phyloP scores from a whole-genome alignment of 2,888 invertebrate species.

The Folsomia manolachei region DNA sequence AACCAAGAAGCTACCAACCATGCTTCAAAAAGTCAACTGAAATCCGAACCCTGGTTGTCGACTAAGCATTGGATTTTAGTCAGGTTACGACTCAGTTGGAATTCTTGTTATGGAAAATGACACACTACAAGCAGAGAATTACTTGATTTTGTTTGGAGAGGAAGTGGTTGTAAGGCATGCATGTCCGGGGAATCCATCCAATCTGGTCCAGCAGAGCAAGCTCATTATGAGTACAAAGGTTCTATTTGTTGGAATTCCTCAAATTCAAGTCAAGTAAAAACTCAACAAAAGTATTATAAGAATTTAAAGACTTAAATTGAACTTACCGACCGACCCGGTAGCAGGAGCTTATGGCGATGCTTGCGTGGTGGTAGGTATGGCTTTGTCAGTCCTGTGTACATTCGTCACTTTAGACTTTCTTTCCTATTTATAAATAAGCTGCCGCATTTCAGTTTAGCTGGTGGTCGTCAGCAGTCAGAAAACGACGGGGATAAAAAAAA shows the following conservation, averaged over 20 bases:
- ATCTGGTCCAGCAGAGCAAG: not conserved
- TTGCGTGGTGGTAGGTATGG: conserved; percentile 7
- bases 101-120: conserved; percentile 10
- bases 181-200: not conserved
- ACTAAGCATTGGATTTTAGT: not conserved
- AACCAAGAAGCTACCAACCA: too few relatives aligned
- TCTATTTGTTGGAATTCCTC: conserved; percentile 19
- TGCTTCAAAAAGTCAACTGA: not conserved
- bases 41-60: not conserved
- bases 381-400: too few relatives aligned
- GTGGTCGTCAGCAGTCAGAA: not conserved
- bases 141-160: conserved; percentile 12
- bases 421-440: too few relatives aligned
- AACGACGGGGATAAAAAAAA: not conserved
- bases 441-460: not conserved
- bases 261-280: too few relatives aligned
- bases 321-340: not conserved
- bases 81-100: not conserved
- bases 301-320: not conserved
- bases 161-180: conserved; percentile 1
- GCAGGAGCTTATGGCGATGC: not conserved
- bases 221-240: conserved; percentile 10
- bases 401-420: not conserved
- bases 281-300: too few relatives aligned
- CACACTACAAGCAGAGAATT: conserved; percentile 12